Evolutionary conservation across 2,113 vertebrate species (phyloP).

Genomic region (Indicator indicator): DNA sequence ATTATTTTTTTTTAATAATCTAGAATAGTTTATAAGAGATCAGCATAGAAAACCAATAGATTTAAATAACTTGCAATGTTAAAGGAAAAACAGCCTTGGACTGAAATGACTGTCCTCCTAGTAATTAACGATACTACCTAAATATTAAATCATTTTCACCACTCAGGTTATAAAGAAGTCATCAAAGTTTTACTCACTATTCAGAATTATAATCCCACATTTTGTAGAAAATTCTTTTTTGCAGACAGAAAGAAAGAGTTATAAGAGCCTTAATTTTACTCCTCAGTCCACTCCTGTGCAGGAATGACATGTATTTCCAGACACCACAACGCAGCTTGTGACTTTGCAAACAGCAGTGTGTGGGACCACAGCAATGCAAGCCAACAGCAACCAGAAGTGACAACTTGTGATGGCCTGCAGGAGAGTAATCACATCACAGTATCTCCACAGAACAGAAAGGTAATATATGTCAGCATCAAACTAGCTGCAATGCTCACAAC

Average conservation of each 20-base stretch:
- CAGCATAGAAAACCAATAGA: conserved; percentile 71
- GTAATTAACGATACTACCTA: neutral
- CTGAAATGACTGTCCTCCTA: conserved; percentile 12
- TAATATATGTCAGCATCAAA: neutral
- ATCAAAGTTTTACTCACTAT: neutral
- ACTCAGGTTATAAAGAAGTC: neutral
- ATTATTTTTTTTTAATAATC: conserved; percentile 44
- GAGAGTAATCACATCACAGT: neutral
- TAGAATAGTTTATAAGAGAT: conserved; percentile 63
- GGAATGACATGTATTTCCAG: neutral
- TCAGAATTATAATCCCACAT: neutral
- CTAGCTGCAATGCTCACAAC: neutral
- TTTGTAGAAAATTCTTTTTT: neutral
- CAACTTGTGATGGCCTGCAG: conserved; percentile 52
- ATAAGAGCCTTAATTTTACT: neutral
- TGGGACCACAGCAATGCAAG: conserved; percentile 30
- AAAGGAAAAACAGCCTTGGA: conserved; percentile 53
- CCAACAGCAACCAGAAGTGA: conserved; percentile 55
- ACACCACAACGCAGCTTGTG: neutral
- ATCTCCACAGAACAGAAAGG: neutral
- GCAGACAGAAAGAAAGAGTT: neutral
- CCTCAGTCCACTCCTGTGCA: neutral
- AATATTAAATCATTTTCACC: conserved; percentile 14
- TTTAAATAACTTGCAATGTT: conserved; percentile 67
- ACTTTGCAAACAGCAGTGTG: conserved; percentile 11